Evolutionary conservation across 2,888 invertebrate genomes (phyloP), one percentile per base, ranked within the genome.

Genomic region (Eugnorisma glareosa): DNA sequence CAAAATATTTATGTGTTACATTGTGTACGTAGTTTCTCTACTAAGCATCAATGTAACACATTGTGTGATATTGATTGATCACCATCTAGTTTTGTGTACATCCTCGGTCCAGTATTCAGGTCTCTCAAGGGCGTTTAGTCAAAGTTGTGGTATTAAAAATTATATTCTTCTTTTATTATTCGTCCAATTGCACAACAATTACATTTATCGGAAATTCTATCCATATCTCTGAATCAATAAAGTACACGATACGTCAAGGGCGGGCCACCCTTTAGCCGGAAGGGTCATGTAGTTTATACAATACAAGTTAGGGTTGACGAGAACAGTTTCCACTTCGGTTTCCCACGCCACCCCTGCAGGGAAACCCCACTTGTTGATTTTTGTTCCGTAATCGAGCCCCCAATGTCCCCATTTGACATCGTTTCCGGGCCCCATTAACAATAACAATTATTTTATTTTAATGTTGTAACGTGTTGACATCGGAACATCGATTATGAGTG

Each of bases 361-460:
- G 95, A 95, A 95, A 94, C 94, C 94, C 91, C 90, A 93, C 94
- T 95, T 95, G 95, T 95, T 95, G 94, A 94, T 94, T 95, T 87
- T 93, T 94, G 93, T 94, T 93, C 92, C 92, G 91, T 92, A 92
- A 93, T 93, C 92, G 92, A 93, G 86, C 89, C 92, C 93, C 89
- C 89, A 92, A 92, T 91, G 86, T 88, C 92, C 93, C 88, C 89
- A 91, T 92, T 91, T 89, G 90, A 90, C 91, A 89, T 90, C 90
- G 85, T 94, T 95, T 95, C 96, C 96, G 96, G 95, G 89, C 86
- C 85, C 88, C 90, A 90, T 87, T 91, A 90, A 91, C 90, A 89
- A 90, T 88, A 88, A 90, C 88, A 89, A 88, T 89, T 91, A 91
- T 91, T 89, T 89, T 86, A 89, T 89, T 89, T 91, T 90, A 90